Conservation (phyloP, 2,888 invertebrate species). For the Drosophila rubida region DNA sequence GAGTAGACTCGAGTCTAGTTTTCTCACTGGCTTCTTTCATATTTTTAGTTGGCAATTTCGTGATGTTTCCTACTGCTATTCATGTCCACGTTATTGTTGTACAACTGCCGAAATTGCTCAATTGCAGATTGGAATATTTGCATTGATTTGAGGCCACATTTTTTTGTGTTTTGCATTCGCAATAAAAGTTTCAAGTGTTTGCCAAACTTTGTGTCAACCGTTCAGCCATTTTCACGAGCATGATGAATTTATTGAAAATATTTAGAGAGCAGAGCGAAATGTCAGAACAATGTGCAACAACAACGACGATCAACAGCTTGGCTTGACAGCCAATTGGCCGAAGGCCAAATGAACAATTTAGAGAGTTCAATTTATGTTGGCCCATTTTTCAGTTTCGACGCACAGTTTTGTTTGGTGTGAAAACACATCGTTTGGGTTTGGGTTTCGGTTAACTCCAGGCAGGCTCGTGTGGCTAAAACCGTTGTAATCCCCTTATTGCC, state of each 20-base stretch:
- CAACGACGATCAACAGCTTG: slow-evolving; percentile 52
- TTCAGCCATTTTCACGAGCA: slow-evolving; percentile 31
- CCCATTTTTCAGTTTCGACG: not conserved
- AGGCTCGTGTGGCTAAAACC: not conserved
- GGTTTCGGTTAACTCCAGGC: too few relatives aligned
- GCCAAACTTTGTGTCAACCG: slow-evolving; percentile 57
- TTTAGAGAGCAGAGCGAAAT: slow-evolving; percentile 24
- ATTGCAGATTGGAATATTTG: slow-evolving; percentile 38
- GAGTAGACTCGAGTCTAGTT: not conserved
- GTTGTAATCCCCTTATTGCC: slow-evolving; percentile 15
- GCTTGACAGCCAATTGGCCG: slow-evolving; percentile 44
- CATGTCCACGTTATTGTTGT: slow-evolving; percentile 8
- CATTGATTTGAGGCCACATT: slow-evolving; percentile 30
- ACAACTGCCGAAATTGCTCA: slow-evolving; percentile 34
- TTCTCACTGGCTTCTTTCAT: not conserved
- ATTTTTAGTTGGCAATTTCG: slow-evolving; percentile 21
- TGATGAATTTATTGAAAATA: slow-evolving; percentile 68
- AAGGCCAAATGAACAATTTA: slow-evolving; percentile 23
- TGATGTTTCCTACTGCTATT: slow-evolving; percentile 7
- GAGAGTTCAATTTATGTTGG: slow-evolving; percentile 41
- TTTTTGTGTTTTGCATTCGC: slow-evolving; percentile 31
- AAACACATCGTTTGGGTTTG: too few relatives aligned
- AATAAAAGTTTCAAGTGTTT: slow-evolving; percentile 61
- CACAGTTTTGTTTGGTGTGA: not conserved
- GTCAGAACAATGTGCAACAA: slow-evolving; percentile 41